Percentiles rank a stretch among this genome's conserved stretches.
phyloP scores from a whole-genome alignment of 1,140 invertebrate genomes.

The Diachasma alloeum region DNA sequence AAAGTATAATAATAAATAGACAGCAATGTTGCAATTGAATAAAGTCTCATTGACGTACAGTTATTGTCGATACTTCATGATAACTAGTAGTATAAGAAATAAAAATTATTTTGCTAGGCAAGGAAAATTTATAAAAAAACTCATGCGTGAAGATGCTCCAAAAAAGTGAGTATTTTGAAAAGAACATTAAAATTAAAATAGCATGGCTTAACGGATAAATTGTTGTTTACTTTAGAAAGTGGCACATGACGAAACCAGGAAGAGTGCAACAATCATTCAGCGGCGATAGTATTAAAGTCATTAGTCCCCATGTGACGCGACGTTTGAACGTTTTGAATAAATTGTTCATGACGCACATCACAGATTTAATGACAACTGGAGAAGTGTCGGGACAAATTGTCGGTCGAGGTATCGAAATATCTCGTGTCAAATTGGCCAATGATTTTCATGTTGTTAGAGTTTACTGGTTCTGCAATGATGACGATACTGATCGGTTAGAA shows the following conservation, averaged over 20 bases:
- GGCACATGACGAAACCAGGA: conserved; percentile 23
- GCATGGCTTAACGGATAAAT: background rate
- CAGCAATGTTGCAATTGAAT: background rate
- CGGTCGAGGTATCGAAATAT: conserved; percentile 75
- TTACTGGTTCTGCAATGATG: conserved; percentile 69
- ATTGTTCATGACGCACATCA: conserved; percentile 81
- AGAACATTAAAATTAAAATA: no score
- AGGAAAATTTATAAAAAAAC: conserved; percentile 39
- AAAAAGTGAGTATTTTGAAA: conserved; percentile 30
- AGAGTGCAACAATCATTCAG: background rate
- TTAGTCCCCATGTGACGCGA: conserved; percentile 33
- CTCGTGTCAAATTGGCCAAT: conserved; percentile 70
- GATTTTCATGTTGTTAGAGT: conserved; percentile 74
- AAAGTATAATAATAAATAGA: background rate
- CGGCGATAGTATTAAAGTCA: background rate
- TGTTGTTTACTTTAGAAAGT: conserved; percentile 28
- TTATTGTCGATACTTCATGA: background rate
- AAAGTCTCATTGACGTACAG: background rate
- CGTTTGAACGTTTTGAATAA: conserved; percentile 75
- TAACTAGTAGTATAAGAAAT: background rate
- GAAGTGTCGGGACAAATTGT: conserved; percentile 68
- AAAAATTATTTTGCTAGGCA: background rate
- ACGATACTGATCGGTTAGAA: conserved; percentile 50
- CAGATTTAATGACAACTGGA: conserved; percentile 77
- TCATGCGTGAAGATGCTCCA: conserved; percentile 25